Evolutionary conservation across 2,888 invertebrate genomes (phyloP), one percentile per base, ranked within the genome.

Genomic region (Siphlonurus alternatus): DNA sequence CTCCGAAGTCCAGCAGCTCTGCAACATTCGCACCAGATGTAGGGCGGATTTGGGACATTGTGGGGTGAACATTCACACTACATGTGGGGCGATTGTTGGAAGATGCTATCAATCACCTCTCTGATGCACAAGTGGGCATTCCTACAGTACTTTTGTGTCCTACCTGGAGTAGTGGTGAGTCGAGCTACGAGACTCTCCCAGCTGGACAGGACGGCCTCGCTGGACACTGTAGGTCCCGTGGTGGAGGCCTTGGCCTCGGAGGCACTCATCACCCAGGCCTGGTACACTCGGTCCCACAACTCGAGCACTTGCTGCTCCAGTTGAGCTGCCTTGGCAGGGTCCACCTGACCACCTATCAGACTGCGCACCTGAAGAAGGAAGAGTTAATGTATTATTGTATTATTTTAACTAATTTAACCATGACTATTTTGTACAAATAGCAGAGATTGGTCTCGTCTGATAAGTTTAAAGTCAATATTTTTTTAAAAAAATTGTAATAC

Each of bases 261-360:
- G 64, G 76, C 76, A 0, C 87, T 84, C 72, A 88, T 86, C 76
- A 93, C 87, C 92, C 92, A 94, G 66, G 90, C 88, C 76, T 94
- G 91, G 76, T 96, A 96, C 59, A 95, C 82, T 66, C 92, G 81
- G 76, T 96, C 96, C 93, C 94, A 96, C 20, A 97, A 80, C 74
- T 93, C 93, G 53, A 96, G 77, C 1, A 94, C 86, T 76, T 95
- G 93, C 67, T 85, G 84, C 73, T 96, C 95, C 53, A 96, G 80
- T 66, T 88, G 86, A 25, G 84, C 84, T 53, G 89, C 87, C 75
- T 92, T 92, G 24, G 83, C 82, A 0, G 87, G 83, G 72, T 91
- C 89, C 1, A 89, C 86, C 70, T 89, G 56, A n/a, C 19, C 89
- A 73, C 85, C 86, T 63, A 93, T 80, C 70, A 91, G 81, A 71